A percentile compares a stretch with the other conserved stretches of the same genome.
Conservation (phyloP, 2,888 invertebrate species). For the Rhagonycha fulva region DNA sequence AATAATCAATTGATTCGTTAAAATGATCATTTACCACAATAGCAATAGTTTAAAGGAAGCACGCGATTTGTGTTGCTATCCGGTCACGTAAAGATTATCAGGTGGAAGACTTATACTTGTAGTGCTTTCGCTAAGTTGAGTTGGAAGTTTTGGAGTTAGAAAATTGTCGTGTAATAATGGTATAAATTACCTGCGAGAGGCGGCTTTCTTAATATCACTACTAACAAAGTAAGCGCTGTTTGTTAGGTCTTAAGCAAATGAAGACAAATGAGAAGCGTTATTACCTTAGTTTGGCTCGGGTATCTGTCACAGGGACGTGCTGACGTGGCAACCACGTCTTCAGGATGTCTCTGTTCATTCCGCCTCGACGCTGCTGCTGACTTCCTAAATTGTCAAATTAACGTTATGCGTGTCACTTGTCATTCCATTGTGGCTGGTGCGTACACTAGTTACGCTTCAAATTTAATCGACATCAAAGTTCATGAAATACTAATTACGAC, state of each 20-base stretch:
- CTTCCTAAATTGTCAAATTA: slow-evolving; percentile 46
- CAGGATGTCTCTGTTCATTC: slow-evolving; percentile 41
- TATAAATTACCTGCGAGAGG: slow-evolving; percentile 34
- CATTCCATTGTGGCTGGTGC: slow-evolving; percentile 33
- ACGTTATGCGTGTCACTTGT: slow-evolving; percentile 36
- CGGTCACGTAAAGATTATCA: slow-evolving; percentile 25
- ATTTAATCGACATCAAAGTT: slow-evolving; percentile 23
- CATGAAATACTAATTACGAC: slow-evolving; percentile 13
- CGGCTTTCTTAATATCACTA: slow-evolving; percentile 41
- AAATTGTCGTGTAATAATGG: slow-evolving; percentile 31
- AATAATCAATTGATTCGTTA: not conserved
- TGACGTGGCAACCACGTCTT: slow-evolving; percentile 40
- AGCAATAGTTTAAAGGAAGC: slow-evolving; percentile 18
- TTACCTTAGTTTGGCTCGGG: slow-evolving; percentile 52
- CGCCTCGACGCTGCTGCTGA: slow-evolving; percentile 42
- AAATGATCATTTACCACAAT: not conserved
- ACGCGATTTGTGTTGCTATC: slow-evolving; percentile 23
- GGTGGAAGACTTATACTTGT: slow-evolving; percentile 12
- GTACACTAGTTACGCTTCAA: slow-evolving; percentile 23
- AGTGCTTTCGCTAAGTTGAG: not conserved
- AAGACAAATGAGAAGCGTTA: slow-evolving; percentile 55
- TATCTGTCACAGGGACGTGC: slow-evolving; percentile 47
- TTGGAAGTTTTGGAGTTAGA: slow-evolving; percentile 15
- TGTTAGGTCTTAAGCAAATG: slow-evolving; percentile 52
- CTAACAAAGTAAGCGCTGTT: slow-evolving; percentile 42